Conservation (phyloP, 2,113 vertebrate genomes). For the Nymphicus hollandicus region DNA sequence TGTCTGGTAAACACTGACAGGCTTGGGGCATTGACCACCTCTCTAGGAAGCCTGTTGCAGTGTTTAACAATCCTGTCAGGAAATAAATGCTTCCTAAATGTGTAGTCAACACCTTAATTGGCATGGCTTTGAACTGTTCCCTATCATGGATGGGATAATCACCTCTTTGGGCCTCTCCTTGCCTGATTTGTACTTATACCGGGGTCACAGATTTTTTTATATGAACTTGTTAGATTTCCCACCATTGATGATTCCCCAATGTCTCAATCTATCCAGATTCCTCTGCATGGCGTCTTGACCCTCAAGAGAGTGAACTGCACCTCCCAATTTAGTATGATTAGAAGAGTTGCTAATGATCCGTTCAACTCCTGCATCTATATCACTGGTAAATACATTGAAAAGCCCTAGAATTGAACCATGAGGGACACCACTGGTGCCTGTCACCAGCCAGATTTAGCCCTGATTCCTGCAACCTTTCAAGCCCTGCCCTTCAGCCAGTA, state of each 20-base stretch:
- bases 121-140: neutral
- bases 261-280: neutral
- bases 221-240: neutral
- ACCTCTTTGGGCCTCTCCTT: neutral
- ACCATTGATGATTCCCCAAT: neutral
- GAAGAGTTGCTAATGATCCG: neutral
- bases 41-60: neutral
- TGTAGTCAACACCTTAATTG: neutral
- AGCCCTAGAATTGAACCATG: neutral
- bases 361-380: neutral
- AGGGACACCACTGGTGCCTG: neutral
- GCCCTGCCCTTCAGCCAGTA: neutral
- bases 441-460: neutral
- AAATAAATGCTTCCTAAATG: neutral
- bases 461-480: neutral
- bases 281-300: neutral
- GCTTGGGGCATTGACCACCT: neutral
- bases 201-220: neutral
- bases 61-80: neutral
- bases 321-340: neutral
- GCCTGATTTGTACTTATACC: neutral
- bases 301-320: neutral
- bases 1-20: neutral
- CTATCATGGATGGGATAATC: neutral
- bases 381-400: neutral